Conservation (phyloP, 2,888 invertebrate genomes). For the Drosophila pseudotakahashii region DNA sequence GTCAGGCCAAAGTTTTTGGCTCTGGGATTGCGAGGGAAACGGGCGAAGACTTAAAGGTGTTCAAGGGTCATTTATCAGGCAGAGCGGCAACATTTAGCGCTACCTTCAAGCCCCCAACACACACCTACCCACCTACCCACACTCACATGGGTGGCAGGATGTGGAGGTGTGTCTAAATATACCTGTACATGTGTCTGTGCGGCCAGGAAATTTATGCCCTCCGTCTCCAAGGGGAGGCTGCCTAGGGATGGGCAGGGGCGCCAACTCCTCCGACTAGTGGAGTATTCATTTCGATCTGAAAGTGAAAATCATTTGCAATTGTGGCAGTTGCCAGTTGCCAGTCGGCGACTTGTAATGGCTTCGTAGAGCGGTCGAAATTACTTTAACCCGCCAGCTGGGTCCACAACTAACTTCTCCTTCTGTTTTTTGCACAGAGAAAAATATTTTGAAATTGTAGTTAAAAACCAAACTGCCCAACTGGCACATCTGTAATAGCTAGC, state of each 20-base stretch:
- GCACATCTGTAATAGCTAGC: too few species aligned
- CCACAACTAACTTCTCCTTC: slow-evolving; percentile 7
- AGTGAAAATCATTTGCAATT: slow-evolving; percentile 80
- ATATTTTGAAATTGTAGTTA: not conserved
- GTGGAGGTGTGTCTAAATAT: slow-evolving; percentile 35
- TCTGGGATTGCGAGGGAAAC: slow-evolving; percentile 13
- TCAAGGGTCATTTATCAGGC: slow-evolving; percentile 82
- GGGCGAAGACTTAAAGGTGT: slow-evolving; percentile 72
- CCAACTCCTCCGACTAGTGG: slow-evolving; percentile 57
- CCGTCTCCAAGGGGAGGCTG: slow-evolving; percentile 26
- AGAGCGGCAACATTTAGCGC: slow-evolving; percentile 77
- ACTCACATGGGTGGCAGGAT: slow-evolving; percentile 45
- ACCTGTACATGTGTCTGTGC: slow-evolving; percentile 21
- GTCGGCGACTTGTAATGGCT: slow-evolving; percentile 62
- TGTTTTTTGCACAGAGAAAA: slow-evolving; percentile 12
- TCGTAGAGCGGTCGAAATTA: slow-evolving; percentile 75
- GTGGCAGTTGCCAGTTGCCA: slow-evolving; percentile 63
- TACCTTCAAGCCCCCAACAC: slow-evolving; percentile 30
- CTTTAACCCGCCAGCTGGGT: slow-evolving; percentile 61
- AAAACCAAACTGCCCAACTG: not conserved
- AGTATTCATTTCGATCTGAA: slow-evolving; percentile 77
- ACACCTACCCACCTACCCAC: too few species aligned
- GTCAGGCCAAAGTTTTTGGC: slow-evolving; percentile 50
- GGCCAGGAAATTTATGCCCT: slow-evolving; percentile 54
- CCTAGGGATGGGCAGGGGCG: not conserved